Evolutionary conservation across 2,888 invertebrate species (phyloP).

Genomic region (Agonopterix alstromeriana): DNA sequence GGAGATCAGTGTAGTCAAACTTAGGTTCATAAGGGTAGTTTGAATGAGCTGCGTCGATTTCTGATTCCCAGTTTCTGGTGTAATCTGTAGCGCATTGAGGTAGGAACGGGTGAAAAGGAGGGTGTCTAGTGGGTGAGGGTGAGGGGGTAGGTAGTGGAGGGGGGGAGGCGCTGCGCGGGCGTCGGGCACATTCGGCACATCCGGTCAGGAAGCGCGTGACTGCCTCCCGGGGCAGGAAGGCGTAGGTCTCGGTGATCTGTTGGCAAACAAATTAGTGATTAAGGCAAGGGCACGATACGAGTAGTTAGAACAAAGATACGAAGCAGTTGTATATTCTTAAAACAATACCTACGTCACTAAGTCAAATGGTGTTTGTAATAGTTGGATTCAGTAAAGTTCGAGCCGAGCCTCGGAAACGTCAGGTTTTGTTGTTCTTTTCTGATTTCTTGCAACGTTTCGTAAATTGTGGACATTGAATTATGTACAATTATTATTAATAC

Average conservation of each 20-base stretch:
- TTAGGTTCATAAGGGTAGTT: constrained; percentile 60
- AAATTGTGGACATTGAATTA: too few species aligned
- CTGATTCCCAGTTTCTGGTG: constrained; percentile 71
- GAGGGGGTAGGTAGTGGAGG: constrained; percentile 71
- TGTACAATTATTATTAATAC: too few species aligned
- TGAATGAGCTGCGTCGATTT: constrained; percentile 69
- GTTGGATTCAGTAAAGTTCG: too few species aligned
- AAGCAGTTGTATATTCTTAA: too few species aligned
- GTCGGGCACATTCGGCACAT: constrained; percentile 94
- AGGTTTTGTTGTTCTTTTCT: too few species aligned
- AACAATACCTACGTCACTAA: too few species aligned
- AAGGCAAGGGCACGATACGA: neutral
- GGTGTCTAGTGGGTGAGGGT: constrained; percentile 65
- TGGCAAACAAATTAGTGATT: neutral
- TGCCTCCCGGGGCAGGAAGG: constrained; percentile 96
- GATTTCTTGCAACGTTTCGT: too few species aligned
- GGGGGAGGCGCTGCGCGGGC: constrained; percentile 81
- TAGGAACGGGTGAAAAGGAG: constrained; percentile 58
- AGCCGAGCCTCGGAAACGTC: too few species aligned
- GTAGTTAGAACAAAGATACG: too few species aligned
- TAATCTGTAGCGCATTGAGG: constrained; percentile 65
- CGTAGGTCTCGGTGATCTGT: constrained; percentile 97
- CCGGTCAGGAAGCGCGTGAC: constrained; percentile 97
- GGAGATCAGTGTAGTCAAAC: constrained; percentile 60
- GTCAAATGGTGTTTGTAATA: too few species aligned